phyloP scores from a whole-genome alignment of 2,888 invertebrate genomes.

The Crepidodera aurea region DNA sequence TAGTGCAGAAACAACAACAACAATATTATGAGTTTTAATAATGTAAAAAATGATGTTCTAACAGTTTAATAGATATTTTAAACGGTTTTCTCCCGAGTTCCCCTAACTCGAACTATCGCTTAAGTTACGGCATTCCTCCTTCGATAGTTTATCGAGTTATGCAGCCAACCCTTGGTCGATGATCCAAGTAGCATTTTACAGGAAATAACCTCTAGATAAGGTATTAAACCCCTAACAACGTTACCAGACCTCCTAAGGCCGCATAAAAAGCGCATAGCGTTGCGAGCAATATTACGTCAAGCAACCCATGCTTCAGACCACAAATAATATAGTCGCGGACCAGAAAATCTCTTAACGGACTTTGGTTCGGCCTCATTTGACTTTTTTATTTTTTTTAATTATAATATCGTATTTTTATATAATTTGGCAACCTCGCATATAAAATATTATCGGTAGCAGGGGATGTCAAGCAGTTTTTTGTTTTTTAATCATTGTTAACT shows the following conservation, averaged over 20 bases:
- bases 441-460: too few species aligned
- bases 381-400: too few species aligned
- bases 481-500: too few species aligned
- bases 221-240: slow-evolving; percentile 36
- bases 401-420: too few species aligned
- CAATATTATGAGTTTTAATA: too few species aligned
- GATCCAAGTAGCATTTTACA: slow-evolving; percentile 26
- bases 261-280: slow-evolving; percentile 23
- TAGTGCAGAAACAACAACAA: too few species aligned
- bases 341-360: slow-evolving; percentile 1
- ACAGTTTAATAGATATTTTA: too few species aligned
- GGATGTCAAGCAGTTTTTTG: too few species aligned
- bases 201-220: slow-evolving; percentile 33
- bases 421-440: too few species aligned
- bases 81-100: not conserved
- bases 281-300: not conserved
- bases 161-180: slow-evolving; percentile 21
- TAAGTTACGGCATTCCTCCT: slow-evolving; percentile 21
- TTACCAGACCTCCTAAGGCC: slow-evolving; percentile 1
- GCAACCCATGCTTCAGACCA: not conserved
- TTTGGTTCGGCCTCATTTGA: too few species aligned
- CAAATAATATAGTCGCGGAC: not conserved
- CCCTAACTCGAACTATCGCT: not conserved
- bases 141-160: slow-evolving; percentile 31
- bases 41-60: too few species aligned